phyloP scores from a whole-genome alignment of 2,797 vertebrate genomes.

The Squalus acanthias region DNA sequence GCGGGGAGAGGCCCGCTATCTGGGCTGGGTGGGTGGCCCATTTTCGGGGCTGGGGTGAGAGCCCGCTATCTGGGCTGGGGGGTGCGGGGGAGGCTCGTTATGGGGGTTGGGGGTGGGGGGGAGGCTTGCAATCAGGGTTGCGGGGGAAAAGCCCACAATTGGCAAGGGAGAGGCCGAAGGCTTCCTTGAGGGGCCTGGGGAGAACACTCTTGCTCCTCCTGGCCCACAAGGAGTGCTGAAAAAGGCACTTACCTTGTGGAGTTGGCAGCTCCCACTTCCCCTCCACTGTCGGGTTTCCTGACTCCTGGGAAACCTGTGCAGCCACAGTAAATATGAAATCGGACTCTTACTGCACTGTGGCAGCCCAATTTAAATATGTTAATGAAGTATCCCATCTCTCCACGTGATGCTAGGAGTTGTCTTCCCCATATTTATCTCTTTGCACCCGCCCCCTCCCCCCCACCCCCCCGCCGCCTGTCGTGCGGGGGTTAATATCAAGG shows the following conservation, averaged over 20 bases:
- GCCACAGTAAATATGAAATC: not conserved
- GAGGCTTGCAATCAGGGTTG: no score
- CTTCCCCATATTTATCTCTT: not conserved
- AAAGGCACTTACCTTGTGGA: not conserved
- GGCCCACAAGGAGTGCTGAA: not conserved
- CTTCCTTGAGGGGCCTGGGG: not conserved
- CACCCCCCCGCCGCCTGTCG: no score
- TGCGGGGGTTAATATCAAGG: not conserved
- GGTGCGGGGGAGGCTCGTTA: no score
- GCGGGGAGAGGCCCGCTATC: no score
- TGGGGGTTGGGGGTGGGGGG: no score
- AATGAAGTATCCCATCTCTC: not conserved
- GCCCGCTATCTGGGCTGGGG: no score
- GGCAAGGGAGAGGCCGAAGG: no score
- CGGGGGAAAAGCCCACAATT: no score
- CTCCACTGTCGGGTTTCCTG: not conserved
- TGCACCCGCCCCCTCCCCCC: not conserved
- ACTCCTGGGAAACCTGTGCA: not conserved
- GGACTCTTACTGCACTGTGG: no score
- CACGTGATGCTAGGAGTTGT: not conserved
- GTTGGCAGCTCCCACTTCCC: not conserved
- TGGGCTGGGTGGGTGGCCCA: no score
- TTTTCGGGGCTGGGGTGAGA: no score
- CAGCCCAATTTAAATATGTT: not conserved
- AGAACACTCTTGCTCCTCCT: not conserved